A percentile compares a stretch with the other conserved stretches of the same genome.
Conservation (phyloP, 2,113 vertebrate species). For the Ciconia maguari region DNA sequence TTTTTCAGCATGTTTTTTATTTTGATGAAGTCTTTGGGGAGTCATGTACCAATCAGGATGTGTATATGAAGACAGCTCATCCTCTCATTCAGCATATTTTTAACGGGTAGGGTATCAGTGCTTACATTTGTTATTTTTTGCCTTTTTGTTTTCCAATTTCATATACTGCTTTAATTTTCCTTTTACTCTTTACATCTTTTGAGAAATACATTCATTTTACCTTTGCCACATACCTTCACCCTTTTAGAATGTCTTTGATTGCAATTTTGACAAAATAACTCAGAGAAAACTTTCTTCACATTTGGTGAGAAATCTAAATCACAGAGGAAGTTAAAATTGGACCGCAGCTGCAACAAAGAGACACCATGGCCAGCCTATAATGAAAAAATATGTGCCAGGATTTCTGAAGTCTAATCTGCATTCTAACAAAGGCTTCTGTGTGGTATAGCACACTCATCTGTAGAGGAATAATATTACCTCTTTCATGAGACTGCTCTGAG, state of each 20-base stretch:
- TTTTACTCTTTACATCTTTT: conserved; percentile 6
- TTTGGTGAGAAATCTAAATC: not conserved
- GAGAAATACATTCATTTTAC: not conserved
- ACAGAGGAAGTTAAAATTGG: not conserved
- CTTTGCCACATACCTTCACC: not conserved
- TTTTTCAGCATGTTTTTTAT: conserved; percentile 90
- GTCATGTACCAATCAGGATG: conserved; percentile 83
- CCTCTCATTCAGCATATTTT: conserved; percentile 92
- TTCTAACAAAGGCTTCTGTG: not conserved
- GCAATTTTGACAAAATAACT: not conserved
- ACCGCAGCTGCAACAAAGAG: not conserved
- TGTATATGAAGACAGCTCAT: conserved; percentile 87
- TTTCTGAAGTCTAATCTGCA: not conserved
- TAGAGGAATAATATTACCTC: not conserved
- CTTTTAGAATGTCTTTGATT: not conserved
- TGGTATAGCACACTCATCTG: not conserved
- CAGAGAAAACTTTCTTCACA: not conserved
- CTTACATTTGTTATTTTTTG: conserved; percentile 37
- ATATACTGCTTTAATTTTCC: not conserved
- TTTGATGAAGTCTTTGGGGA: conserved; percentile 94
- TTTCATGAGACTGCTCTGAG: not conserved
- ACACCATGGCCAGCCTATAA: not conserved
- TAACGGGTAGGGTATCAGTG: conserved; percentile 76
- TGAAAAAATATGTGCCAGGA: not conserved
- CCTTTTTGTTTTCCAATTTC: conserved; percentile 13